These are phyloP conservation scores for Drosophila guanche DNA, from an alignment of 1,140 invertebrate genomes.

Conservation along the genomic window DNA sequence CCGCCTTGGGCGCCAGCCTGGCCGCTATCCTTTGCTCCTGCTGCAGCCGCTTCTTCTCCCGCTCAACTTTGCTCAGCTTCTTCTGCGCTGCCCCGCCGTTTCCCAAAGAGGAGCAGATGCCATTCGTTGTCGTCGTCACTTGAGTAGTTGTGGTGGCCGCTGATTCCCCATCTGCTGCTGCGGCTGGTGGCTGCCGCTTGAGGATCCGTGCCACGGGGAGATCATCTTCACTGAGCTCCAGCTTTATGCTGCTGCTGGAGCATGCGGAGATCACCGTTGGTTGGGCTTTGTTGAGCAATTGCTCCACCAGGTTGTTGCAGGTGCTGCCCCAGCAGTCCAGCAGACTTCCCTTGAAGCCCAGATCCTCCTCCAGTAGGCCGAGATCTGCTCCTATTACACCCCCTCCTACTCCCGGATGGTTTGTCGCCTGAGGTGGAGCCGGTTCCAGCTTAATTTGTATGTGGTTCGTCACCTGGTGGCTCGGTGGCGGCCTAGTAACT, in stretches of 20 bases:
- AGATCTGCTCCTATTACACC: conserved; percentile 12
- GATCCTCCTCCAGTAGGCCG: conserved; percentile 32
- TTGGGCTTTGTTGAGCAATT: conserved; percentile 49
- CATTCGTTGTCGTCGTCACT: conserved; percentile 61
- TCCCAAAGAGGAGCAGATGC: conserved; percentile 35
- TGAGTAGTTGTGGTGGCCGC: conserved; percentile 54
- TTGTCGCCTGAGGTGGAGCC: conserved; percentile 23
- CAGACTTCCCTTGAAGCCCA: conserved; percentile 36
- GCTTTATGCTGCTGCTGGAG: conserved; percentile 46
- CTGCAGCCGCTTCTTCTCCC: conserved; percentile 74
- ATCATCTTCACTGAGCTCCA: conserved; percentile 71
- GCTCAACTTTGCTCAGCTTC: conserved; percentile 71
- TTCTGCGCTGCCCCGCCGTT: conserved; percentile 56
- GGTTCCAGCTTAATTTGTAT: conserved; percentile 69
- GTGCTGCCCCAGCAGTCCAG: conserved; percentile 81
- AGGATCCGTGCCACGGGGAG: conserved; percentile 66
- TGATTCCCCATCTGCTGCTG: conserved; percentile 49
- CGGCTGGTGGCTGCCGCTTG: conserved; percentile 42
- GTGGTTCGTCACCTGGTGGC: conserved; percentile 54
- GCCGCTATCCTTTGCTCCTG: conserved; percentile 78
- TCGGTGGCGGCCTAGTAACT: conserved; percentile 23
- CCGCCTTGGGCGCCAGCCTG: conserved; percentile 52
- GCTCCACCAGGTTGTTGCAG: conserved; percentile 80
- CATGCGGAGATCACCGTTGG: neutral
- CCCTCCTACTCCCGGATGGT: too few relatives aligned